phyloP scores from a whole-genome alignment of 2,888 invertebrate genomes.

The Parthenolecanium corni region DNA sequence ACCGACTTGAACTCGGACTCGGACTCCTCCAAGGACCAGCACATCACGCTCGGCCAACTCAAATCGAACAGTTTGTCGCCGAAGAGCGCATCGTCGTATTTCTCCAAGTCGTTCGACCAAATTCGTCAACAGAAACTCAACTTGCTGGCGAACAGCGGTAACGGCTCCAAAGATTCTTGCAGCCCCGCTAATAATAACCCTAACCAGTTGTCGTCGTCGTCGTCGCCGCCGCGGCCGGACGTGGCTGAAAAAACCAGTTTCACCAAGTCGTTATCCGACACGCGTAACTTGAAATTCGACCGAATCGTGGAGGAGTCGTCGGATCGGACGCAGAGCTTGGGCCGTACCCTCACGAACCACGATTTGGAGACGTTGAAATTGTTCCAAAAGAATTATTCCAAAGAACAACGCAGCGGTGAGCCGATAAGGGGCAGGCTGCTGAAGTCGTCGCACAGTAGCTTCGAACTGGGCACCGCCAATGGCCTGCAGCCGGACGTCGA shows the following conservation, averaged over 20 bases:
- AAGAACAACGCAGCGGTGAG: constrained; percentile 17
- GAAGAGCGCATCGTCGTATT: constrained; percentile 20
- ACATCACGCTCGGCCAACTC: constrained; percentile 20
- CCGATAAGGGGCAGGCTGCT: constrained; percentile 10
- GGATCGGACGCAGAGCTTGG: constrained; percentile 26
- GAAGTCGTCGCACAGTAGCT: constrained; percentile 34
- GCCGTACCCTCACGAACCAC: constrained; percentile 19
- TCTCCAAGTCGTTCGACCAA: constrained; percentile 27
- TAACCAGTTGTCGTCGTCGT: not conserved
- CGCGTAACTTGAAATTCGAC: constrained; percentile 29
- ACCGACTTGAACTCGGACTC: not conserved
- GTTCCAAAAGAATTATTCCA: constrained; percentile 29
- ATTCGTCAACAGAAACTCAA: constrained; percentile 18
- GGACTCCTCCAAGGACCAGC: constrained; percentile 1
- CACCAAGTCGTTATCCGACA: constrained; percentile 32
- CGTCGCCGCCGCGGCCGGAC: not conserved
- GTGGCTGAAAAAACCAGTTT: not conserved
- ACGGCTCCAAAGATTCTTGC: no score
- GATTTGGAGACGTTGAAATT: constrained; percentile 28
- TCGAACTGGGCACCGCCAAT: constrained; percentile 31
- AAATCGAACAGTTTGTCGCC: constrained; percentile 7
- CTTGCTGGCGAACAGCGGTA: not conserved
- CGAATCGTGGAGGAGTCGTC: constrained; percentile 29
- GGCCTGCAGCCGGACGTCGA: not conserved
- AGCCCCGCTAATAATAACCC: not conserved